These are phyloP conservation scores for Pachliopta kotzebuea DNA, from an alignment of 2,888 invertebrate genomes.

Conservation along the genomic window DNA sequence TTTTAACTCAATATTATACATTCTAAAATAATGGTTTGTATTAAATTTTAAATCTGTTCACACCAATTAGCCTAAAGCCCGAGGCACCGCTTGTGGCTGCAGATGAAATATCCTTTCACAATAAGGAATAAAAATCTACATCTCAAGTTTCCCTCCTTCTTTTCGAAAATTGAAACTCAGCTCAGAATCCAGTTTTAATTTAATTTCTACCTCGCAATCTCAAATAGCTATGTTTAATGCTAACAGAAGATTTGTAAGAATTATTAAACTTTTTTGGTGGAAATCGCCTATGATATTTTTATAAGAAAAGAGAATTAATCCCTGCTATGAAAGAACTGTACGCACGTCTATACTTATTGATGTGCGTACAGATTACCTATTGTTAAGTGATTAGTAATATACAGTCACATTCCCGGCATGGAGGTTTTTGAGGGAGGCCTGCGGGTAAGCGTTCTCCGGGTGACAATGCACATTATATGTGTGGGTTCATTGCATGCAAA, in stretches of 20 bases:
- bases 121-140: slow-evolving; percentile 49
- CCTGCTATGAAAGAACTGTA: too few relatives aligned
- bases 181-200: slow-evolving; percentile 64
- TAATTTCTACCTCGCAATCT: slow-evolving; percentile 60
- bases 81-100: slow-evolving; percentile 30
- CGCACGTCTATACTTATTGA: too few relatives aligned
- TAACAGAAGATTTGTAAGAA: slow-evolving; percentile 12
- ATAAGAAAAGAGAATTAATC: too few relatives aligned
- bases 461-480: too few relatives aligned
- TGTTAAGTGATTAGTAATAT: too few relatives aligned
- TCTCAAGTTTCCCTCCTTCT: slow-evolving; percentile 48
- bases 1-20: slow-evolving; percentile 3
- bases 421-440: too few relatives aligned
- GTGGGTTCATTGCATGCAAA: too few relatives aligned
- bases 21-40: slow-evolving; percentile 21
- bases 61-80: slow-evolving; percentile 22
- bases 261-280: background rate
- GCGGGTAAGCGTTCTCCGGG: too few relatives aligned
- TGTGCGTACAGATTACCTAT: too few relatives aligned
- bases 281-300: background rate
- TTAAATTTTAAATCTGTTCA: slow-evolving; percentile 26
- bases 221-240: slow-evolving; percentile 2
- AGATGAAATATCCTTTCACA: slow-evolving; percentile 57
- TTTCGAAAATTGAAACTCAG: slow-evolving; percentile 69
- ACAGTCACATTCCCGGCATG: too few relatives aligned